Evolutionary conservation across 2,888 invertebrate genomes (phyloP).

Genomic region (Dryobota labecula): DNA sequence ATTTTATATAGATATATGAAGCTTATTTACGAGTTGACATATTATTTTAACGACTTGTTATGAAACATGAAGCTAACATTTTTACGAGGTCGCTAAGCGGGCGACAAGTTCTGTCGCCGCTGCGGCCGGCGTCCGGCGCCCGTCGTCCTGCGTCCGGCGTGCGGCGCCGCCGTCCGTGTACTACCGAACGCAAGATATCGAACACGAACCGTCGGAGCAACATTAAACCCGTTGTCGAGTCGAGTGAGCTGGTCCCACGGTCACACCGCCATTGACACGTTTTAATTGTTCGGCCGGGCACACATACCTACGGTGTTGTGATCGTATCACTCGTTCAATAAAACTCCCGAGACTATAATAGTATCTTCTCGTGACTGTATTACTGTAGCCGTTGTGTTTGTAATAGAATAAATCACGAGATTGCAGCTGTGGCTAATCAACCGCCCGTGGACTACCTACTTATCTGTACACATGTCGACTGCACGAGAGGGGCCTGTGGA

Average conservation of each 20-base stretch:
- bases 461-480: background rate
- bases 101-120: slow-evolving; percentile 5
- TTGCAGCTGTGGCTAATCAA: background rate
- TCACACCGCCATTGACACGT: too few species aligned
- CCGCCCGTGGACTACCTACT: background rate
- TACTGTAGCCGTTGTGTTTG: background rate
- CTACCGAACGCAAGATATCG: background rate
- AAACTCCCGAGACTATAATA: background rate
- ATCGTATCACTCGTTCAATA: background rate
- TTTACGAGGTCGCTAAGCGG: slow-evolving; percentile 57
- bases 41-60: slow-evolving; percentile 59
- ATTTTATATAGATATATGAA: slow-evolving; percentile 41
- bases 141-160: background rate
- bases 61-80: slow-evolving; percentile 46
- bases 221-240: too few species aligned
- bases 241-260: too few species aligned
- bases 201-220: too few species aligned
- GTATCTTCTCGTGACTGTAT: background rate
- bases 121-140: background rate
- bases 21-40: slow-evolving; percentile 60
- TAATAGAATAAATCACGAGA: background rate
- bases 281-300: background rate
- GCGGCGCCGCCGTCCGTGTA: background rate
- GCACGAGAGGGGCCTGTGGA: background rate
- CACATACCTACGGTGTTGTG: background rate